These are phyloP conservation scores for Auanema freiburgensis DNA, from an alignment of 2,888 invertebrate genomes.

Conservation along the genomic window DNA sequence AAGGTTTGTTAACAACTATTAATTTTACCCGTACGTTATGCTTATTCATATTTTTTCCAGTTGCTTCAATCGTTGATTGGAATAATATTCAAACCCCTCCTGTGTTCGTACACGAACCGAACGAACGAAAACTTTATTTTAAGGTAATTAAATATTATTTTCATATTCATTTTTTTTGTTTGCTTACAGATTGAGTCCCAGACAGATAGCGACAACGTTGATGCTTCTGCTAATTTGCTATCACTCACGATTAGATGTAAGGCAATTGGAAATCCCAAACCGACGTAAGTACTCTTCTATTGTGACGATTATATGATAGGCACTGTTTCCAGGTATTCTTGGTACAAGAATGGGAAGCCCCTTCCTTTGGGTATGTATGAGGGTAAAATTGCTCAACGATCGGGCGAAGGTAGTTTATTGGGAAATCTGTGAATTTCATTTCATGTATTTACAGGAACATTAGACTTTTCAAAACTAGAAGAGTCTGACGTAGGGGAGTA, in stretches of 20 bases:
- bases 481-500: conserved; percentile 57
- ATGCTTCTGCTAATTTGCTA: conserved; percentile 45
- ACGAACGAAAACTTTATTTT: conserved; percentile 17
- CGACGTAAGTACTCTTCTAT: conserved; percentile 75
- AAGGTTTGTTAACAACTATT: too few species aligned
- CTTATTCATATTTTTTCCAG: too few species aligned
- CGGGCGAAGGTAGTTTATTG: conserved; percentile 81
- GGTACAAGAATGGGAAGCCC: conserved; percentile 93
- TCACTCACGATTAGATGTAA: conserved; percentile 83
- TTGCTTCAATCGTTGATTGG: too few species aligned
- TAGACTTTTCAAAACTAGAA: conserved; percentile 52
- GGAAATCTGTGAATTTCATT: background rate
- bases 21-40: too few species aligned
- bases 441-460: conserved; percentile 26
- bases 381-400: conserved; percentile 88
- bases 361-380: conserved; percentile 75
- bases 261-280: conserved; percentile 90
- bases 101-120: conserved; percentile 17
- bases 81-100: conserved; percentile 17
- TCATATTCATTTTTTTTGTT: too few species aligned
- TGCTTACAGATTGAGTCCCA: too few species aligned
- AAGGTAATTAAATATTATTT: conserved; percentile 9
- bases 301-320: background rate
- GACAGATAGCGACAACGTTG: conserved; percentile 7
- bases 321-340: conserved; percentile 70